Conservation (phyloP, 2,888 invertebrate genomes). For the Troides helena region DNA sequence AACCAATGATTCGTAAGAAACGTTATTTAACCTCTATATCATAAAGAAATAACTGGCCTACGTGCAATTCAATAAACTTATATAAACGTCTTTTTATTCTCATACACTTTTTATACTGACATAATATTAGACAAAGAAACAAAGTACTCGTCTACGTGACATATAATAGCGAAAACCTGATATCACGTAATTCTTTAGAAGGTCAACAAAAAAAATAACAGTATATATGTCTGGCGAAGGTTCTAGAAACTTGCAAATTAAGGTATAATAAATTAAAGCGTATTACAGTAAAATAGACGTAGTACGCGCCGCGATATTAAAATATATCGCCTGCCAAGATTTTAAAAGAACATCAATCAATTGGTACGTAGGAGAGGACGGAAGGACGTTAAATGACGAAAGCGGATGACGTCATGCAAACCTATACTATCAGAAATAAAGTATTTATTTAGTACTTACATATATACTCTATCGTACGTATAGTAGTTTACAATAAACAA, state of each 20-base stretch:
- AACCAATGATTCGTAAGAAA: neutral
- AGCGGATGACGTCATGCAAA: slow-evolving; percentile 62
- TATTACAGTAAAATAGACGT: no score
- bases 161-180: slow-evolving; percentile 11
- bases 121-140: no score
- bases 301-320: neutral
- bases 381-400: slow-evolving; percentile 52
- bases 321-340: slow-evolving; percentile 39
- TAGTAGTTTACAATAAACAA: neutral
- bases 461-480: neutral
- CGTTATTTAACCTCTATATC: no score
- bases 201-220: slow-evolving; percentile 6
- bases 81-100: no score
- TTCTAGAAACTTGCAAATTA: neutral
- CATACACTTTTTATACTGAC: no score
- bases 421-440: slow-evolving; percentile 37
- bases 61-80: no score
- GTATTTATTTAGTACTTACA: neutral
- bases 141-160: slow-evolving; percentile 13
- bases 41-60: no score
- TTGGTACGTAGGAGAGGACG: slow-evolving; percentile 41
- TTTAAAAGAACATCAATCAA: slow-evolving; percentile 53
- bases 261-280: neutral
- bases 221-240: neutral
- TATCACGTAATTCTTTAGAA: slow-evolving; percentile 12